Evolutionary conservation across 2,797 vertebrate species (phyloP), one percentile per base, ranked within the genome.

Genomic region (Margarornis squamiger): DNA sequence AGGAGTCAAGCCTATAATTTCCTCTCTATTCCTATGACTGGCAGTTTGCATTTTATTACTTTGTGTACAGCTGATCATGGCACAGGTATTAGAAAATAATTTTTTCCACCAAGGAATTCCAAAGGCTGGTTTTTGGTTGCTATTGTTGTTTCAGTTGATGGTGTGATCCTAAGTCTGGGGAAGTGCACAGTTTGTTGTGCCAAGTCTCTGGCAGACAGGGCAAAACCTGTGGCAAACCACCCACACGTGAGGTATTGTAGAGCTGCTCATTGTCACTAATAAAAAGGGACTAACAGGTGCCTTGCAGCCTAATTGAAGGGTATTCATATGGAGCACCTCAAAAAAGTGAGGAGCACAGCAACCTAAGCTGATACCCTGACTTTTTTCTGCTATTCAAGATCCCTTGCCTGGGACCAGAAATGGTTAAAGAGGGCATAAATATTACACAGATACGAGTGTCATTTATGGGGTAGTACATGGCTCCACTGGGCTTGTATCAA

Each of bases 371-470:
- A 36, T 32, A 79, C 3, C 11, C 7, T 23, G n/a, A 20, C 63
- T 76, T 68, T 90, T 39, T 30, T 79, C 38, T 71, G 59, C 21
- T 52, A 7, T 73, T 87, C 2, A 6, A 55, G n/a, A 34, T 61
- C 20, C 5, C 19, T 68, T 51, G 13, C 61, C n/a, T 70, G 52
- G 32, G 43, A 77, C 20, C 24, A 80, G 45, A 80, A 77, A 59
- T 8, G 8, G 27, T 57, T 51, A 30, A 71, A 46, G 43, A 66
- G 7, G 7, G 26, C 29, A 57, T 58, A 70, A 73, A 39, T 3
- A 0, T 70, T 36, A 38, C 65, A 16, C 18, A 9, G 8, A 10
- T 74, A 39, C 0, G 1, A 2, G 0, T 45, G 63, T n/a, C 2
- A 1, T 70, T 79, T 67, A 62, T 59, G 26, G 55, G 10, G 6